These are phyloP conservation scores for Ascaphus truei DNA, from an alignment of 2,113 vertebrate genomes.

Conservation along the genomic window DNA sequence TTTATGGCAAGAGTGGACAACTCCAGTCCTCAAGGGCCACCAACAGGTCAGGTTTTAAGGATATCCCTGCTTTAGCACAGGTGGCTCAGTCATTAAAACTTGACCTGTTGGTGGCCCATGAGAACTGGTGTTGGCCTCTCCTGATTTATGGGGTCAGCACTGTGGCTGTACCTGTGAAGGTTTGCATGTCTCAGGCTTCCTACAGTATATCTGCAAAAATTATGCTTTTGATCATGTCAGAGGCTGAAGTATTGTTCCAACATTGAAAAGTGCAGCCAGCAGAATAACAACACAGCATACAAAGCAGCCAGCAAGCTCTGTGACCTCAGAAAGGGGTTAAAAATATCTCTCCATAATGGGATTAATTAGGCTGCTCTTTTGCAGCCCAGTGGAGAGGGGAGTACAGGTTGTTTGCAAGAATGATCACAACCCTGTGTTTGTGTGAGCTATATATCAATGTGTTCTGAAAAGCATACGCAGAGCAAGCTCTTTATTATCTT, in stretches of 20 bases:
- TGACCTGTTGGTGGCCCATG: no score
- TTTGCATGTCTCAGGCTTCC: background rate
- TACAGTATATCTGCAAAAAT: background rate
- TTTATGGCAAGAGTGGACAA: no score
- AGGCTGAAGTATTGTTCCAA: background rate
- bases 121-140: background rate
- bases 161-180: background rate
- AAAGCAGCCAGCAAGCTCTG: background rate
- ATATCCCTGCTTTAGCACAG: no score
- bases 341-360: constrained; percentile 31
- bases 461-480: background rate
- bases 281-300: no score
- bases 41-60: no score
- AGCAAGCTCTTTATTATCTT: background rate
- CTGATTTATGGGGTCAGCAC: background rate
- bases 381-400: constrained; percentile 35
- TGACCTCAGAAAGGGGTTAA: constrained; percentile 39
- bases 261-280: background rate
- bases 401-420: constrained; percentile 22
- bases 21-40: no score
- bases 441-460: constrained; percentile 10
- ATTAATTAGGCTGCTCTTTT: constrained; percentile 33
- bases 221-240: background rate
- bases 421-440: constrained; percentile 16
- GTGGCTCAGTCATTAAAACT: no score